Evolutionary conservation across 2,113 vertebrate species (phyloP).

Genomic region (Regulus satrapa): DNA sequence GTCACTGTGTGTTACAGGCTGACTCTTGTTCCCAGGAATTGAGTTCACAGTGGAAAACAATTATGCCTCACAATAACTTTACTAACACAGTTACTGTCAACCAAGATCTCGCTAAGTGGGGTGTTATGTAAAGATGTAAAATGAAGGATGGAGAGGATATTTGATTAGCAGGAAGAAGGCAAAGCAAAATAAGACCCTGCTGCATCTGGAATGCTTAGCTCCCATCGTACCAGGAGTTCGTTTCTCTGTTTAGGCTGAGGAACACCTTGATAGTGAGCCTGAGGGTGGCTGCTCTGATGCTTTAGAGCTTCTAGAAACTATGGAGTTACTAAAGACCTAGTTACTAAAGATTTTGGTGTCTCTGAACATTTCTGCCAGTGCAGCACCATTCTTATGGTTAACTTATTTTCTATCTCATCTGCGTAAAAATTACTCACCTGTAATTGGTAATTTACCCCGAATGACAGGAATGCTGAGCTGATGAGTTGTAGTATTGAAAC

Average conservation of each 20-base stretch:
- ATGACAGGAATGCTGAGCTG: neutral
- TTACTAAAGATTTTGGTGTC: neutral
- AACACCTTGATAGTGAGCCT: neutral
- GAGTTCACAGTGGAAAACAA: conserved; percentile 47
- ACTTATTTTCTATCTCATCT: neutral
- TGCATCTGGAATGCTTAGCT: neutral
- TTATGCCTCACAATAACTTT: conserved; percentile 48
- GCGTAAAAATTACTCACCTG: neutral
- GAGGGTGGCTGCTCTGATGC: neutral
- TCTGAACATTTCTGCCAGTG: neutral
- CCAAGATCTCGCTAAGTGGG: conserved; percentile 12
- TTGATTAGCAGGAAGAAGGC: conserved; percentile 26
- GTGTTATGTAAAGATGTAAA: conserved; percentile 19
- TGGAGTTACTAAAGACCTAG: neutral
- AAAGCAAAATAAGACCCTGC: neutral
- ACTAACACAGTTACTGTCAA: conserved; percentile 52
- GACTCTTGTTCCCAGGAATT: conserved; percentile 32
- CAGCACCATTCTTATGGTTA: neutral
- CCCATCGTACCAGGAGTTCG: neutral
- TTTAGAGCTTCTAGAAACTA: neutral
- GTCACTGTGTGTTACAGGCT: conserved; percentile 18
- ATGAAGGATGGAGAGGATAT: conserved; percentile 24
- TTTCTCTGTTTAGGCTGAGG: neutral
- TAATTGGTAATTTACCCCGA: neutral
- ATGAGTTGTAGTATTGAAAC: neutral